phyloP scores from a whole-genome alignment of 1,140 invertebrate genomes.

The Idris sp. region DNA sequence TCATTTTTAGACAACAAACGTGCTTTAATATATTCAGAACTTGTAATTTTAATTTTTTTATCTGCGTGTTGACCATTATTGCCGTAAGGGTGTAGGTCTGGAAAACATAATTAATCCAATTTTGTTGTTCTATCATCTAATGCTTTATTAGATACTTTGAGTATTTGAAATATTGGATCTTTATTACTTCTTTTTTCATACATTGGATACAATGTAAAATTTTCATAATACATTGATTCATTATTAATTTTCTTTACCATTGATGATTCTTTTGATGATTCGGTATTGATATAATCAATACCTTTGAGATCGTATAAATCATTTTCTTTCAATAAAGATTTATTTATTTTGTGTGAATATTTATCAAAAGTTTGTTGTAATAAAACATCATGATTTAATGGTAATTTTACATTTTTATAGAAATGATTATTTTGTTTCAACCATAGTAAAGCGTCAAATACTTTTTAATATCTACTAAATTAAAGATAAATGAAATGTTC shows the following conservation, averaged over 20 bases:
- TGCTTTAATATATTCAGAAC: not conserved
- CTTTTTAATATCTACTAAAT: not conserved
- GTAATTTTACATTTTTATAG: constrained; percentile 2
- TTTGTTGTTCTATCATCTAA: not conserved
- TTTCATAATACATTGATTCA: constrained; percentile 52
- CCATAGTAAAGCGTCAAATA: not conserved
- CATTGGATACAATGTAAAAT: constrained; percentile 41
- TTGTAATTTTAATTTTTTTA: constrained; percentile 10
- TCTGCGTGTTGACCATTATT: not conserved
- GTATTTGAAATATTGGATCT: constrained; percentile 58
- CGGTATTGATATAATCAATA: too few species aligned
- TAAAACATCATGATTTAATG: not conserved
- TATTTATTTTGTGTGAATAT: too few species aligned
- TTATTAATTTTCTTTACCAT: not conserved
- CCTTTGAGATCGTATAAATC: too few species aligned
- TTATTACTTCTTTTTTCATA: constrained; percentile 59
- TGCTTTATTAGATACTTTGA: constrained; percentile 30
- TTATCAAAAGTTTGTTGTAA: too few species aligned
- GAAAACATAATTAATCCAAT: not conserved
- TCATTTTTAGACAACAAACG: constrained; percentile 25
- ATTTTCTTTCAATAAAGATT: too few species aligned
- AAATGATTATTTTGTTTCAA: not conserved
- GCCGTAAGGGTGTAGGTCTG: not conserved
- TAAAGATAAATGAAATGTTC: constrained; percentile 62
- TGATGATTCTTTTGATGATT: too few species aligned